Conservation (phyloP, 2,113 vertebrate genomes). For the Rostratula benghalensis region DNA sequence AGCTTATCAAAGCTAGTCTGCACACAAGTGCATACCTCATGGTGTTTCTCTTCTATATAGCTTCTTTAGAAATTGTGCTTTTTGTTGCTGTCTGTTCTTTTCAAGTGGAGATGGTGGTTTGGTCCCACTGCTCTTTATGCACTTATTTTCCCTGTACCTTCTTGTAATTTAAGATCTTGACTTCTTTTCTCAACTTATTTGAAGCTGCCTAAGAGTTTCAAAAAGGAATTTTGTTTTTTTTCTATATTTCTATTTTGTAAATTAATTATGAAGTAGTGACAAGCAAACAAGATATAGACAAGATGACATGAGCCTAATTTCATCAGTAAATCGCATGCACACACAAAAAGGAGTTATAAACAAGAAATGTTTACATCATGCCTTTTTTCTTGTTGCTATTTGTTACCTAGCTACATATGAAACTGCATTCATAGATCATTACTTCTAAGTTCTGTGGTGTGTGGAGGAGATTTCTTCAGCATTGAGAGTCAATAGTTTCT, state of each 20-base stretch:
- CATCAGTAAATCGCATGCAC: not conserved
- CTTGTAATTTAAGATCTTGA: not conserved
- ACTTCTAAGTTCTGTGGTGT: not conserved
- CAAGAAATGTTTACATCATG: not conserved
- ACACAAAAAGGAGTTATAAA: not conserved
- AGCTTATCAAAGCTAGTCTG: not conserved
- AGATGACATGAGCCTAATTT: not conserved
- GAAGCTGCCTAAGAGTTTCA: not conserved
- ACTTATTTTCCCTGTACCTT: not conserved
- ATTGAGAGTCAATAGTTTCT: not conserved
- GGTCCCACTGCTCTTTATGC: not conserved
- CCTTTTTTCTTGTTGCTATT: not conserved
- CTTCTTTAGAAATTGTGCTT: not conserved
- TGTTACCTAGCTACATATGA: not conserved
- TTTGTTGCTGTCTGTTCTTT: not conserved
- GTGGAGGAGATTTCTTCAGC: not conserved
- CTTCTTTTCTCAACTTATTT: not conserved
- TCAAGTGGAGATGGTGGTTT: not conserved
- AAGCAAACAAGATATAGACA: not conserved
- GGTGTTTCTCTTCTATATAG: not conserved
- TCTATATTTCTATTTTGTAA: not conserved
- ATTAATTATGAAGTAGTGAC: not conserved
- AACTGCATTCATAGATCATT: not conserved
- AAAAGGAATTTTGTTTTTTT: not conserved
- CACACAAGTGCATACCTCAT: not conserved